Evolutionary conservation across 2,888 invertebrate species (phyloP), one percentile per base, ranked within the genome.

Genomic region (Drosophila paracracens): DNA sequence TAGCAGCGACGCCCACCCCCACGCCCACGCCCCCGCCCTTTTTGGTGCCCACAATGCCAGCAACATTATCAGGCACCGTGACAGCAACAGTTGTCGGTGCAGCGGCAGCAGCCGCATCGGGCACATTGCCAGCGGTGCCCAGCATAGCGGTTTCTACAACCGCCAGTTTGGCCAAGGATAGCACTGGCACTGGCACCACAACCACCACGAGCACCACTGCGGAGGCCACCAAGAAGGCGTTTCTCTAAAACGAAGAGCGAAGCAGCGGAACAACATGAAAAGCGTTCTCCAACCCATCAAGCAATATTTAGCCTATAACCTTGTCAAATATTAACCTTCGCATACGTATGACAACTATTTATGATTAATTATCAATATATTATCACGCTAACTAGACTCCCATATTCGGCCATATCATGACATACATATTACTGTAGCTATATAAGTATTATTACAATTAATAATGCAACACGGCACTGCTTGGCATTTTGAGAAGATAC

Each of bases 141-240:
- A 86, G 81, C 84, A 88, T 87, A 70, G 89, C 86, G 56, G 82
- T 87, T 7, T 78, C 86, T n/a, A 88, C 88, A 43, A 85, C 83
- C 18, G 79, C 83, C 51, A 85, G 70, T 6, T 46, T 87, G 66
- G 80, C 75, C 40, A 84, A 80, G 71, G 88, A 85, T n/a, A 74
- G 61, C 70, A 76, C 74, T 29, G 68, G 69, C 54, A 74, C 74
- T 7, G 65, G 74, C 58, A 76, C 73, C 60, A 84, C 77, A 21
- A 84, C 82, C 50, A 72, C 72, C 46, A 74, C 80, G 57, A 75
- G 60, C 54, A 84, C 76, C 35, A 74, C 70, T 8, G 66, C 76
- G 74, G 85, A 88, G 70, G 74, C 74, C 76, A 77, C 71, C 75
- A 89, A 87, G 70, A 85, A 87, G 73, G 77, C 85, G 50, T 87